Base-by-base conservation (phyloP, 2,113 vertebrate genomes). In the Macaca fascicularis region DNA sequence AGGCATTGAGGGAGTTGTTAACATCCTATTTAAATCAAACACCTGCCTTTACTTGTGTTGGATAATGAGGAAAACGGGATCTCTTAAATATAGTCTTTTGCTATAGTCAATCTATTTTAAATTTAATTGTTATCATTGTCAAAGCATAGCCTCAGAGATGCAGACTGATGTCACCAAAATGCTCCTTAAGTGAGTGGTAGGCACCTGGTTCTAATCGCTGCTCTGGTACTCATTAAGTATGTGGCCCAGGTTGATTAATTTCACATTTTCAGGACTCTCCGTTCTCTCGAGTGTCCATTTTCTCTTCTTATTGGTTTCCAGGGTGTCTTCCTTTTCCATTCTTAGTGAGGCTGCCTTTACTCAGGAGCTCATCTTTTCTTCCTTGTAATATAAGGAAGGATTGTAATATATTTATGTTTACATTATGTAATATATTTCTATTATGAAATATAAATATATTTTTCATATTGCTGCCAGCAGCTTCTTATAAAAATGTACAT, bases 61-160 rank as follows among this genome's bases (percentile, higher is more conserved):
- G 81, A 95, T 97, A 97, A 96, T 96, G 64, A 96, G 97, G 32
- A 97, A 97, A 97, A 94, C 93, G 84, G 83, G n/a, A 8, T 94
- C 92, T 94, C 75, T 97, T 96, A 96, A 96, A 95, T 93, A 84
- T 19, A 97, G 76, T 64, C n/a, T n/a, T 92, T 93, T 81, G 45
- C 96, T 97, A 90, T 80, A 96, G 96, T 83, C 25, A 80, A 93
- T 91, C 94, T 83, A 88, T 96, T 83, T 97, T 95, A 94, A 97
- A 96, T 95, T 92, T 93, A 96, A 92, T 96, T 96, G 90, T 95
- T 96, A 52, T 87, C 70, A 88, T 90, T 98, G 94, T 96, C 94
- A 97, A 96, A 84, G 30, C 12, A 1, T n/a, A 87, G 64, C 76
- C 70, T 87, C 30, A 2, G 43, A 83, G 20, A 96, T 43, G 75